Conservation (phyloP, 2,113 vertebrate species). For the Tamias sibiricus region DNA sequence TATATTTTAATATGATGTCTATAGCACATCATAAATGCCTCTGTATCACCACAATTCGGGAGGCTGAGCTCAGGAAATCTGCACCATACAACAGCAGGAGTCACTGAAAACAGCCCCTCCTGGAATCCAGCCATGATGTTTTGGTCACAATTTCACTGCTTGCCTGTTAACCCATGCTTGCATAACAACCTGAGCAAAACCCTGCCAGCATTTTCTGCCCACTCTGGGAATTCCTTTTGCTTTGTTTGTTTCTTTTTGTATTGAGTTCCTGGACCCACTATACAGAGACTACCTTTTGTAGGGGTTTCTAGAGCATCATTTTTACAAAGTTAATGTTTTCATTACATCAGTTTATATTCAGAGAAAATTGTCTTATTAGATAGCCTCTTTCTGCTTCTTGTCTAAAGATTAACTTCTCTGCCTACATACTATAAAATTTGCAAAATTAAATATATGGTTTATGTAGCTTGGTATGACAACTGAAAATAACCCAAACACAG, state of each 20-base stretch:
- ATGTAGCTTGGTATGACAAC: neutral
- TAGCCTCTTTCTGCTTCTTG: neutral
- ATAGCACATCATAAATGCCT: neutral
- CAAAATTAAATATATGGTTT: neutral
- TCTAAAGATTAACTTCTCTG: neutral
- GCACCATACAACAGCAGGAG: neutral
- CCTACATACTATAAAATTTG: neutral
- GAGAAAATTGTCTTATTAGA: neutral
- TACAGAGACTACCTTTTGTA: neutral
- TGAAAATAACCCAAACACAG: neutral
- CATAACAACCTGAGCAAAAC: neutral
- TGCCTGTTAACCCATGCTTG: neutral
- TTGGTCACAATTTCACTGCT: neutral
- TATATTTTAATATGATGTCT: neutral
- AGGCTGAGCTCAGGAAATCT: neutral
- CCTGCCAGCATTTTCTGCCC: neutral
- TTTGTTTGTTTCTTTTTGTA: neutral
- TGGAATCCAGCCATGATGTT: neutral
- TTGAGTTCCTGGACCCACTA: neutral
- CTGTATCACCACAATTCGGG: neutral
- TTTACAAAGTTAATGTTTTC: slow-evolving; percentile 4
- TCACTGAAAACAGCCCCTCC: neutral
- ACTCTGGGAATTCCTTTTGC: neutral
- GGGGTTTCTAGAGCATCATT: neutral
- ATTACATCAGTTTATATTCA: neutral